Conservation (phyloP, 2,113 vertebrate genomes). For the Solea senegalensis region DNA sequence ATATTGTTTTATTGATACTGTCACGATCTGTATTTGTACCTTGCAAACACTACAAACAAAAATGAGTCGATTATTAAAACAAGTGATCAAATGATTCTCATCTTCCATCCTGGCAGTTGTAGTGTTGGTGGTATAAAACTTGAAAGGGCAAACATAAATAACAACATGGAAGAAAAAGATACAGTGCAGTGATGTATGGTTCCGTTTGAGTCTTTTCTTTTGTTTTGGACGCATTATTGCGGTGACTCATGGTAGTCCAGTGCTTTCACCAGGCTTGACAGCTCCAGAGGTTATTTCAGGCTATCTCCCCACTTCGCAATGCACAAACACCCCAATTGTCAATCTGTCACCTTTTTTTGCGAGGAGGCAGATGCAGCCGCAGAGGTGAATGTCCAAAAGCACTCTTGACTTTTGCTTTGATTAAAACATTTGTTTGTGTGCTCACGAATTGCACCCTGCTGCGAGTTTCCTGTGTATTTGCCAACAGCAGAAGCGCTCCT, state of each 20-base stretch:
- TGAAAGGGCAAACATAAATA: no score
- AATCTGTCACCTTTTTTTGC: not conserved
- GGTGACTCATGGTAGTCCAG: slow-evolving; percentile 16
- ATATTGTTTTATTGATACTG: not conserved
- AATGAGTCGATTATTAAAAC: slow-evolving; percentile 4
- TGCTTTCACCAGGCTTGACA: slow-evolving; percentile 28
- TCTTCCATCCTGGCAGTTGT: slow-evolving; percentile 17
- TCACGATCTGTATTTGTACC: slow-evolving; percentile 3
- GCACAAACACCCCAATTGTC: slow-evolving; percentile 15
- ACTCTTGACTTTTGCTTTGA: no score
- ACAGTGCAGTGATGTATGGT: not conserved
- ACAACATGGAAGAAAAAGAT: no score
- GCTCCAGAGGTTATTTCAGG: slow-evolving; percentile 43
- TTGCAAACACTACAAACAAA: not conserved
- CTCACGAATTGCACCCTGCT: not conserved
- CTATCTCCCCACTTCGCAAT: slow-evolving; percentile 11
- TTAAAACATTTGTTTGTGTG: not conserved
- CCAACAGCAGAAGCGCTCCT: not conserved
- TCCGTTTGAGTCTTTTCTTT: slow-evolving; percentile 4
- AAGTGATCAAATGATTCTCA: slow-evolving; percentile 14
- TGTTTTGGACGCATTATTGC: slow-evolving; percentile 9
- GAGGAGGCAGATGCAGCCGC: not conserved
- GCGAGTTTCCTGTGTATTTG: not conserved
- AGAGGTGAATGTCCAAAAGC: slow-evolving; percentile 3
- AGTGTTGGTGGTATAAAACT: slow-evolving; percentile 7